These are phyloP conservation scores for Aphelenchoides besseyi DNA, from an alignment of 1,140 invertebrate species.

Conservation along the genomic window DNA sequence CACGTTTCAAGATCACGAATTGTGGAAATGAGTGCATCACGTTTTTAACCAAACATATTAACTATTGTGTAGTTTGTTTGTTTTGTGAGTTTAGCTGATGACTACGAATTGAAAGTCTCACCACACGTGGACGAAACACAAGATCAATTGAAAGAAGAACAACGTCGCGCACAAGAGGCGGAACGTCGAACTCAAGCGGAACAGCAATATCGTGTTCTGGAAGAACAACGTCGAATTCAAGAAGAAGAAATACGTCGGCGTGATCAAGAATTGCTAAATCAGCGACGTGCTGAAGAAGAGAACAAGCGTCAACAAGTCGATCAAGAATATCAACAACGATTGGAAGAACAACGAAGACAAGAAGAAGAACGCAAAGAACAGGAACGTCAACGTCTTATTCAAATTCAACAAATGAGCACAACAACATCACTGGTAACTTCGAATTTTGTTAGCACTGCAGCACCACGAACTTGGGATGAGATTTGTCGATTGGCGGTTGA, in stretches of 20 bases:
- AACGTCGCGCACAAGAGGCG: too few species aligned
- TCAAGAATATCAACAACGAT: not conserved
- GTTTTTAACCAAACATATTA: too few species aligned
- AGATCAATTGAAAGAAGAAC: too few species aligned
- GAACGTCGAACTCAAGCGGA: too few species aligned
- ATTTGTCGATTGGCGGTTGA: slow-evolving; percentile 39
- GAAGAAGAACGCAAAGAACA: not conserved
- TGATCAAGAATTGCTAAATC: not conserved
- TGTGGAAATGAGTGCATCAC: too few species aligned
- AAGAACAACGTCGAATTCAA: not conserved
- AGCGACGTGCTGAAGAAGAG: not conserved
- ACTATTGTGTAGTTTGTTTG: too few species aligned
- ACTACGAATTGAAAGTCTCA: too few species aligned
- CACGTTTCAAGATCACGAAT: too few species aligned
- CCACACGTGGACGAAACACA: too few species aligned
- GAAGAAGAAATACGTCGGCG: not conserved
- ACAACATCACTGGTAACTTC: not conserved
- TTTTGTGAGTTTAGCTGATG: too few species aligned
- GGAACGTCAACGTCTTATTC: not conserved
- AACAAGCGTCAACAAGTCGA: not conserved
- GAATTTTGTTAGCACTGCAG: not conserved
- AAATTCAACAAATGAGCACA: slow-evolving; percentile 7
- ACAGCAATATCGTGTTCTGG: not conserved
- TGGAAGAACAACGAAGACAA: not conserved
- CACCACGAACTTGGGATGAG: not conserved